Evolutionary conservation across 1,140 invertebrate genomes (phyloP).

Genomic region (Scaptomyza pallida): DNA sequence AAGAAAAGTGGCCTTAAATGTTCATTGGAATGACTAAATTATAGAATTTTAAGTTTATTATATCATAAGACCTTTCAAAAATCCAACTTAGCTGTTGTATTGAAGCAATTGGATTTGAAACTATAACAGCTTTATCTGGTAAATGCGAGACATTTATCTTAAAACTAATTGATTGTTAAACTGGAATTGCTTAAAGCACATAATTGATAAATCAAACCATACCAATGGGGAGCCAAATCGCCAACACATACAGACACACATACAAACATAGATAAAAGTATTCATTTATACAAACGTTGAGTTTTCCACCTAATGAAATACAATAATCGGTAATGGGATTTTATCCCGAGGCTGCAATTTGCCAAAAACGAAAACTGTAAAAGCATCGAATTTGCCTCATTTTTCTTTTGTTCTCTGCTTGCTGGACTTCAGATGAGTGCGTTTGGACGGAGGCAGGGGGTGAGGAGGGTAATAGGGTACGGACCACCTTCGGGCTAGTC

Average conservation of each 20-base stretch:
- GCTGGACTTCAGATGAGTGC: conserved; percentile 8
- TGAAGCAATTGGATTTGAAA: too few species aligned
- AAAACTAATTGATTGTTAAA: background rate
- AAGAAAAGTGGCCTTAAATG: too few species aligned
- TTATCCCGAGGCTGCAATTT: conserved; percentile 13
- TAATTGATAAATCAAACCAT: conserved; percentile 2
- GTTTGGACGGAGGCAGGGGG: background rate
- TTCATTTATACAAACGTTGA: background rate
- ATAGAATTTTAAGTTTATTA: too few species aligned
- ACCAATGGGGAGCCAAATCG: background rate
- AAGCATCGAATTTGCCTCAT: conserved; percentile 10
- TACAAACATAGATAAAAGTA: too few species aligned
- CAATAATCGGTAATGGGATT: conserved; percentile 16
- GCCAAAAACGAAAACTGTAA: conserved; percentile 8
- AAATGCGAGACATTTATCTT: too few species aligned
- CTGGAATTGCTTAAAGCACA: background rate
- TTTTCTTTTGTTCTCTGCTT: conserved; percentile 13
- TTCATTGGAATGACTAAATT: too few species aligned
- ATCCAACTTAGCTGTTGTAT: too few species aligned
- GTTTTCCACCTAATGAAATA: conserved; percentile 19
- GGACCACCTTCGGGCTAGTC: background rate
- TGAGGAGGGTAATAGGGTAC: background rate
- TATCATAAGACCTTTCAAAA: too few species aligned
- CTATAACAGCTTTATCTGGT: too few species aligned
- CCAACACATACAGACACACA: background rate